Base-by-base conservation (phyloP, 35 echinoderm and acorn worm genomes). In the Heliocidaris tuberculata region DNA sequence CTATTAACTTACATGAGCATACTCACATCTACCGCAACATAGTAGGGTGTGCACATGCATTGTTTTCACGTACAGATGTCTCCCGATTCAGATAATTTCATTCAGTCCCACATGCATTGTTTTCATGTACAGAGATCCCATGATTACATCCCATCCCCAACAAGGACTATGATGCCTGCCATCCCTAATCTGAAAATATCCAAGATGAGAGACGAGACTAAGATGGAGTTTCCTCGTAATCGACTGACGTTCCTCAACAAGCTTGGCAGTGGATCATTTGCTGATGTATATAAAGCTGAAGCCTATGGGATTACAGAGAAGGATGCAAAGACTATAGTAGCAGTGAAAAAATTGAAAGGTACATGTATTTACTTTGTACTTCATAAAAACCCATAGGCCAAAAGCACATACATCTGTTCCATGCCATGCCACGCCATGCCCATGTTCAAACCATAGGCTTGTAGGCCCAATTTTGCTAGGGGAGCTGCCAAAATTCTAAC, bases 341-440 rank as follows among this genome's bases (percentile, higher is more conserved):
- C 97, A 30, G 97, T 98, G 1, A 98, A 98, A 50, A 94, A 93
- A 61, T 86, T 98, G 49, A 98, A 98, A 97, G 96, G 97, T 98
- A n/a, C n/a, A n/a, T n/a, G n/a, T n/a, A 93, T 42, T 24, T n/a
- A 10, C 52, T 42, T 42, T 42, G 35, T 42, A 85, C 8, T 50
- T 32, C 35, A 42, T 42, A 42, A 42, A 42, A 5, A 31, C 35
- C 35, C 35, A 42, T 42, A 42, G 35, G 35, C 3, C 35, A 42
- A 42, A 1, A 42, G 35, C 35, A 42, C 35, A 42, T 42, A 42
- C 35, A 42, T 3, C 0, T 42, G 35, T 42, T 42, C 35, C 3
- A 42, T 42, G 35, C 3, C 3, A 1, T 3, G 0, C 35, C 3
- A 3, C 3, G 35, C 35, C 35, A 42, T 42, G 35, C 35, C 35